Evolutionary conservation across 2,113 vertebrate genomes (phyloP).

Genomic region (Glaucidium brasilianum): DNA sequence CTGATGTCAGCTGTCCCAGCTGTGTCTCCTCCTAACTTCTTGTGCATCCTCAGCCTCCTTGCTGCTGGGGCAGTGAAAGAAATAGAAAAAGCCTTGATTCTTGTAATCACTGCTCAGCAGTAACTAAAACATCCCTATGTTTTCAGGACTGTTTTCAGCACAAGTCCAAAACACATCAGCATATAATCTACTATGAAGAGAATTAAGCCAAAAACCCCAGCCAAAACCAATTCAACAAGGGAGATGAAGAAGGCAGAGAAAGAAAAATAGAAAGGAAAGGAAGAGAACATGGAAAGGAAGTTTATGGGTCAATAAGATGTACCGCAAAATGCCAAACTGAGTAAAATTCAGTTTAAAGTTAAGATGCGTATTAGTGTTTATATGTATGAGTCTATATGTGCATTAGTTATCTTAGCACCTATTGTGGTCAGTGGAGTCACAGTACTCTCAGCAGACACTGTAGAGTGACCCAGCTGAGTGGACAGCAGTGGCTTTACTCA

Average conservation of each 20-base stretch:
- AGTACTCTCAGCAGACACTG: not conserved
- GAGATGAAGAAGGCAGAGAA: not conserved
- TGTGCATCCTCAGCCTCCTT: fast-evolving
- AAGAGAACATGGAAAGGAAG: not conserved
- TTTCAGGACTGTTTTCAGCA: not conserved
- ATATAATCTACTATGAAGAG: not conserved
- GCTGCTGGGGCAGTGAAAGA: fast-evolving
- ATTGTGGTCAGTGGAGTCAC: not conserved
- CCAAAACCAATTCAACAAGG: not conserved
- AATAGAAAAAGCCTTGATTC: not conserved
- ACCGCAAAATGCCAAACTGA: not conserved
- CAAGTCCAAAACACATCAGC: not conserved
- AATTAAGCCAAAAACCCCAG: not conserved
- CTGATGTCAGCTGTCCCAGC: not conserved
- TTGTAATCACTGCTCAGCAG: not conserved
- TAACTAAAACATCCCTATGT: not conserved
- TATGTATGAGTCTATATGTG: not conserved
- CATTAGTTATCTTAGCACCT: not conserved
- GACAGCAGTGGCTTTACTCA: not conserved
- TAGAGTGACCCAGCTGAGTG: not conserved
- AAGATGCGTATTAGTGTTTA: not conserved
- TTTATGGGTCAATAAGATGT: not conserved
- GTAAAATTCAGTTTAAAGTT: not conserved
- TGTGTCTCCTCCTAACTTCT: not conserved
- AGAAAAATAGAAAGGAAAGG: not conserved